Conservation (phyloP, 2,797 vertebrate species). For the Eospalax fontanierii region DNA sequence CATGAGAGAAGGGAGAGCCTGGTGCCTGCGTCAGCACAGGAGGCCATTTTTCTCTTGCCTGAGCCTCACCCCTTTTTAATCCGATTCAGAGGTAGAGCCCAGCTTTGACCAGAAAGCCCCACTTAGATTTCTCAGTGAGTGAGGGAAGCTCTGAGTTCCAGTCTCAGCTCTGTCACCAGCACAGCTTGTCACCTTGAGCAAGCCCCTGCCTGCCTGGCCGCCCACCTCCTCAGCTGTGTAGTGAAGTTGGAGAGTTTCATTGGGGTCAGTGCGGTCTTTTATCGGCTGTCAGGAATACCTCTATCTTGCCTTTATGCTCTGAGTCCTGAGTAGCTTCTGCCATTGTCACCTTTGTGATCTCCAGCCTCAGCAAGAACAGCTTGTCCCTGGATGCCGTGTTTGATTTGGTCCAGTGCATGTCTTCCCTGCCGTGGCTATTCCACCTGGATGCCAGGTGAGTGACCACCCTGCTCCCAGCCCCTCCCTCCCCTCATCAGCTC, state of each 20-base stretch:
- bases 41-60: background rate
- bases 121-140: background rate
- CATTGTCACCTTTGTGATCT: background rate
- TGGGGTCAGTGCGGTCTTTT: background rate
- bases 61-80: background rate
- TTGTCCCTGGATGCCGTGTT: conserved; percentile 89
- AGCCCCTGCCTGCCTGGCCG: background rate
- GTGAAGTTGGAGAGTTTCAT: background rate
- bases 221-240: background rate
- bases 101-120: background rate
- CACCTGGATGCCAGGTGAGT: conserved; percentile 91
- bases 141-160: background rate
- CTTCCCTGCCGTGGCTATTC: conserved; percentile 81
- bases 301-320: background rate
- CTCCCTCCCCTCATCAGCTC: background rate
- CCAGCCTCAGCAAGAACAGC: conserved; percentile 92
- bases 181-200: background rate
- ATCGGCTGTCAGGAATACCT: background rate
- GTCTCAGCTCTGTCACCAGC: background rate
- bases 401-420: conserved; percentile 89
- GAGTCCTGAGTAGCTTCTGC: background rate
- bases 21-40: background rate
- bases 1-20: background rate
- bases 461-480: background rate
- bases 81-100: background rate